These are phyloP conservation scores for Ophion costatus DNA, from an alignment of 2,888 invertebrate species.

Conservation along the genomic window DNA sequence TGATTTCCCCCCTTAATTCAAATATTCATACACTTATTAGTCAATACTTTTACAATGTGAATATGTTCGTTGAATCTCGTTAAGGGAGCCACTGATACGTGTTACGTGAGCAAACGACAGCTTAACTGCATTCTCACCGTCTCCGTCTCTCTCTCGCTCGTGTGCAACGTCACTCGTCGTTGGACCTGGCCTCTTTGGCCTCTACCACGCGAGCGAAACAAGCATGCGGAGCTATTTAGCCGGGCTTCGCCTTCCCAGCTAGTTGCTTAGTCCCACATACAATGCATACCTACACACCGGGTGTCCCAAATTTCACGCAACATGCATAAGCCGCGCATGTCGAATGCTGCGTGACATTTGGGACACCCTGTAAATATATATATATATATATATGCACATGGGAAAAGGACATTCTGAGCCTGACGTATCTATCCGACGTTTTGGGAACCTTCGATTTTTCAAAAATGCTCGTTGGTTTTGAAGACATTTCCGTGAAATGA, in stretches of 20 bases:
- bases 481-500: too few relatives aligned
- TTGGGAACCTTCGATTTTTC: too few relatives aligned
- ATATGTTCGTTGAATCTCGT: neutral
- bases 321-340: too few relatives aligned
- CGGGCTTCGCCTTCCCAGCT: conserved; percentile 23
- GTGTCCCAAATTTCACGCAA: too few relatives aligned
- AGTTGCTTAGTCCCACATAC: conserved; percentile 27
- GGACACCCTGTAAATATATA: neutral
- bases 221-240: conserved; percentile 61
- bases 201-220: conserved; percentile 58
- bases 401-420: too few relatives aligned
- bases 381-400: neutral
- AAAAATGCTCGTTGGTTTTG: too few relatives aligned
- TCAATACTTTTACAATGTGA: neutral
- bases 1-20: too few relatives aligned
- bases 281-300: neutral
- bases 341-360: too few relatives aligned
- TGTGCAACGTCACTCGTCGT: conserved; percentile 59
- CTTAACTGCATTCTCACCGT: conserved; percentile 50
- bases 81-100: conserved; percentile 19
- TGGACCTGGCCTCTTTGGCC: conserved; percentile 60
- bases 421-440: too few relatives aligned
- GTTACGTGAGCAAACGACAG: conserved; percentile 33
- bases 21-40: neutral
- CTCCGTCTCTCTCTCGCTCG: conserved; percentile 1